phyloP scores from a whole-genome alignment of 2,888 invertebrate genomes.

The Phyllotreta cruciferae region DNA sequence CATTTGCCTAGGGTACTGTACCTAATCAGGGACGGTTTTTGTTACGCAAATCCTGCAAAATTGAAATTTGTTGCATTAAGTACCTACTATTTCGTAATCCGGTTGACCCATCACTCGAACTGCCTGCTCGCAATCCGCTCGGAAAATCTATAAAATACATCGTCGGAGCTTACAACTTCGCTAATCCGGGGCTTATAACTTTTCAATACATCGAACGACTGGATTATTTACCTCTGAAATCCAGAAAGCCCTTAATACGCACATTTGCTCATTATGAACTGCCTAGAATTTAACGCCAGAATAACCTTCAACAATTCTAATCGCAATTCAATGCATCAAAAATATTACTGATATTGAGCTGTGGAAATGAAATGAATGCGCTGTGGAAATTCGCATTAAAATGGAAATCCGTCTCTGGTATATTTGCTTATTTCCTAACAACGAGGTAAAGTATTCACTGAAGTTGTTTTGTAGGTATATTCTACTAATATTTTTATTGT shows the following conservation, averaged over 20 bases:
- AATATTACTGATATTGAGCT: neutral
- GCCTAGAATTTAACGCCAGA: slow-evolving; percentile 14
- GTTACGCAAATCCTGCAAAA: too few relatives aligned
- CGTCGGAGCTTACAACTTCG: slow-evolving; percentile 7
- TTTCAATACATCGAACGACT: slow-evolving; percentile 11
- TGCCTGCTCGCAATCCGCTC: too few relatives aligned
- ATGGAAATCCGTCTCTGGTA: neutral
- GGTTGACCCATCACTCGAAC: too few relatives aligned
- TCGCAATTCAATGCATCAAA: slow-evolving; percentile 23
- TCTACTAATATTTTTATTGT: slow-evolving; percentile 13
- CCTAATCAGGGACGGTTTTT: too few relatives aligned
- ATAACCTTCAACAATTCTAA: slow-evolving; percentile 18
- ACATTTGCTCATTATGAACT: slow-evolving; percentile 24
- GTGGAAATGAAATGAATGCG: too few relatives aligned
- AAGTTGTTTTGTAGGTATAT: neutral
- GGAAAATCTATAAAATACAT: too few relatives aligned
- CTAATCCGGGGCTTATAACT: slow-evolving; percentile 10
- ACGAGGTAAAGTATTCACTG: neutral
- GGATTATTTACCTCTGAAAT: slow-evolving; percentile 10
- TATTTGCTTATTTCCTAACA: neutral
- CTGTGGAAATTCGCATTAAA: too few relatives aligned
- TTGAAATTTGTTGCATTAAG: too few relatives aligned
- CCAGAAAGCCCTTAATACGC: slow-evolving; percentile 15
- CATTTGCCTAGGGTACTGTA: too few relatives aligned
- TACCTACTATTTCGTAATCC: too few relatives aligned